These are phyloP conservation scores for Leptinotarsa defecta DNA, from an alignment of 1,140 invertebrate species.

Conservation along the genomic window DNA sequence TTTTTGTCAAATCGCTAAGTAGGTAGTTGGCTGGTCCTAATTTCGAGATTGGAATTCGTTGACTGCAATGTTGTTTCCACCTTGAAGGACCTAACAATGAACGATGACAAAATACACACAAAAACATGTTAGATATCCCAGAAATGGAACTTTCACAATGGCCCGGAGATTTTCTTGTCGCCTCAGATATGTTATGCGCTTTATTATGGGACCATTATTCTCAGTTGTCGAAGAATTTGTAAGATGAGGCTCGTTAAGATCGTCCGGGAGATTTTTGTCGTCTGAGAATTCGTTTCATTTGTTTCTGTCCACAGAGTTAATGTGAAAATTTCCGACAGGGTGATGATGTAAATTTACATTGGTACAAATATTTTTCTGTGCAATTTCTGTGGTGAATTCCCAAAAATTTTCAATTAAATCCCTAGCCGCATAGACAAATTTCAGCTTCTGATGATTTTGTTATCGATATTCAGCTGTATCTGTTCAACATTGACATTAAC, in stretches of 20 bases:
- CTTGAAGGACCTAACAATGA: conserved; percentile 2
- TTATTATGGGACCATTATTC: background rate
- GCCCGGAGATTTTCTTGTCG: conserved; percentile 1
- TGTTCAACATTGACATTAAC: too few species aligned
- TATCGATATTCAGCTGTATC: too few species aligned
- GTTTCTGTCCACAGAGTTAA: background rate
- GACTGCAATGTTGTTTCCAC: conserved; percentile 18
- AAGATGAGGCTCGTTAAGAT: background rate
- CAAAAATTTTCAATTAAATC: too few species aligned
- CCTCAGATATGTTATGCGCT: background rate
- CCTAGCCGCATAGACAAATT: too few species aligned
- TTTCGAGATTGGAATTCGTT: conserved; percentile 11
- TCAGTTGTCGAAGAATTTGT: conserved; percentile 2
- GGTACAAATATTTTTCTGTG: too few species aligned
- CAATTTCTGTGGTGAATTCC: too few species aligned
- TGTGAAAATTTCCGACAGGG: too few species aligned
- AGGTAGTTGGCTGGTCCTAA: conserved; percentile 21
- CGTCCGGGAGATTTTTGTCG: background rate
- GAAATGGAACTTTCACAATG: conserved; percentile 11
- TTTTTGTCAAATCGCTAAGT: conserved; percentile 42
- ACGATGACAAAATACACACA: conserved; percentile 4
- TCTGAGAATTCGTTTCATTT: conserved; percentile 2
- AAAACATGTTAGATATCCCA: conserved; percentile 10
- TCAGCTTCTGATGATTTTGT: too few species aligned
- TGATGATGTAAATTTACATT: too few species aligned